Percentiles rank a stretch among this genome's conserved stretches.
Evolutionary conservation across 2,797 vertebrate genomes (phyloP).

Genomic region (Tenualosa thibaudeaui): DNA sequence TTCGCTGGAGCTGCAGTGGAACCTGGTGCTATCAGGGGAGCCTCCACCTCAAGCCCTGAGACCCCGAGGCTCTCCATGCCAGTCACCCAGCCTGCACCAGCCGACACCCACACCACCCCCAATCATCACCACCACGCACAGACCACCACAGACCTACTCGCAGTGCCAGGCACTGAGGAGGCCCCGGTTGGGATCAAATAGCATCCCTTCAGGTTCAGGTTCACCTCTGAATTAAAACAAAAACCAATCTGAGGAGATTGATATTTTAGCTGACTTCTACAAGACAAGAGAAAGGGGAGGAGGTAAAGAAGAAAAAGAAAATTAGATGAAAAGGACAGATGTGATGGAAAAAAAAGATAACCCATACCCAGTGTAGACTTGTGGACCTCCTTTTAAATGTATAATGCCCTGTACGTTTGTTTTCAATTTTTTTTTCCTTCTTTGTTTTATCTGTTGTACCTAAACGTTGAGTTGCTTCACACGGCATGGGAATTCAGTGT

Average conservation of each 20-base stretch:
- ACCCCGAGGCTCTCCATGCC: neutral
- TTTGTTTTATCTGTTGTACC: conserved; percentile 27
- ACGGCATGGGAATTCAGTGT: conserved; percentile 33
- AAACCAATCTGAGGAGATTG: neutral
- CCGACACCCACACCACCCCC: neutral
- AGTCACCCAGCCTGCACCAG: conserved; percentile 19
- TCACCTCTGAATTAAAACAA: conserved; percentile 18
- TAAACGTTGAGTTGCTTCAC: conserved; percentile 41
- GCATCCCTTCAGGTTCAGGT: conserved; percentile 28
- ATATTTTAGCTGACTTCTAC: conserved; percentile 42
- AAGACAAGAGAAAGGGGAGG: conserved; percentile 4
- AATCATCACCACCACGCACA: neutral
- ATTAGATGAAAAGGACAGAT: neutral
- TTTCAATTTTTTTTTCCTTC: conserved; percentile 9
- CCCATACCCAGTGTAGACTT: conserved; percentile 10
- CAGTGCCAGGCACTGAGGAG: neutral
- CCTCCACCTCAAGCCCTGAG: neutral
- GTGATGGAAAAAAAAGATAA: neutral
- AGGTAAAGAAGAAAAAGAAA: conserved; percentile 8
- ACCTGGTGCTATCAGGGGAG: conserved; percentile 16
- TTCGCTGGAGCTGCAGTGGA: conserved; percentile 15
- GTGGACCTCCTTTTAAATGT: conserved; percentile 29
- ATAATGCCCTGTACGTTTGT: conserved; percentile 4
- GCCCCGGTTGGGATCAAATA: neutral
- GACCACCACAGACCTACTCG: neutral